Evolutionary conservation across 2,113 vertebrate species (phyloP).

Genomic region (Acanthisitta chloris): DNA sequence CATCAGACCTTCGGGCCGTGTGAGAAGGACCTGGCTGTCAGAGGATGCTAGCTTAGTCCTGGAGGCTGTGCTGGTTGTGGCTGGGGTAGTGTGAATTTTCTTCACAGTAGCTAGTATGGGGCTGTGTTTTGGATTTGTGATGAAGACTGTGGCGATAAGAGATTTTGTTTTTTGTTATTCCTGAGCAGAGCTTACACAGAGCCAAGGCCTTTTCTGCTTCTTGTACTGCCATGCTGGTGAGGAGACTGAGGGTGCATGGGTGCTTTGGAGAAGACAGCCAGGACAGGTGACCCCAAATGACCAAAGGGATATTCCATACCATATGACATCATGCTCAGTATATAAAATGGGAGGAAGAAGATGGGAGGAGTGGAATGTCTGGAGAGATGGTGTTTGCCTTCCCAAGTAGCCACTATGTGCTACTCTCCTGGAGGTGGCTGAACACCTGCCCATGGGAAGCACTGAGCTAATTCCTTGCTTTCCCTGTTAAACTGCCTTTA

Average conservation of each 20-base stretch:
- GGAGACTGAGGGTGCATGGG: background rate
- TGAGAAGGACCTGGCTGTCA: background rate
- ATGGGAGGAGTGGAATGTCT: too few species aligned
- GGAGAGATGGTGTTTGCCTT: background rate
- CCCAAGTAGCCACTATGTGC: fast-evolving
- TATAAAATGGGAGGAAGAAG: background rate
- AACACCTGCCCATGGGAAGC: background rate
- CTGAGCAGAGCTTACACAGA: background rate
- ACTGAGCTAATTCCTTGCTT: background rate
- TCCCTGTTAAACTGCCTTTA: background rate
- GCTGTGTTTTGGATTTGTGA: background rate
- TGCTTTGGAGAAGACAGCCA: background rate
- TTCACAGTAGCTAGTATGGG: background rate
- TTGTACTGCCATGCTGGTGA: fast-evolving
- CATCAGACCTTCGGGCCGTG: fast-evolving
- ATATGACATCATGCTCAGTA: background rate
- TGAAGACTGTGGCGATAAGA: too few species aligned
- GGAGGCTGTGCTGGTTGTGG: background rate
- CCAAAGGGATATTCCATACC: background rate
- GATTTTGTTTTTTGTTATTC: background rate
- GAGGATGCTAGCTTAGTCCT: background rate
- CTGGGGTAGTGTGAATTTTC: background rate
- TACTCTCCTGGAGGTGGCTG: background rate
- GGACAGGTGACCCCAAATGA: background rate
- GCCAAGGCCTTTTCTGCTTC: background rate